Conservation (phyloP, 2,888 invertebrate genomes). For the Oegoconia quadripuncta region DNA sequence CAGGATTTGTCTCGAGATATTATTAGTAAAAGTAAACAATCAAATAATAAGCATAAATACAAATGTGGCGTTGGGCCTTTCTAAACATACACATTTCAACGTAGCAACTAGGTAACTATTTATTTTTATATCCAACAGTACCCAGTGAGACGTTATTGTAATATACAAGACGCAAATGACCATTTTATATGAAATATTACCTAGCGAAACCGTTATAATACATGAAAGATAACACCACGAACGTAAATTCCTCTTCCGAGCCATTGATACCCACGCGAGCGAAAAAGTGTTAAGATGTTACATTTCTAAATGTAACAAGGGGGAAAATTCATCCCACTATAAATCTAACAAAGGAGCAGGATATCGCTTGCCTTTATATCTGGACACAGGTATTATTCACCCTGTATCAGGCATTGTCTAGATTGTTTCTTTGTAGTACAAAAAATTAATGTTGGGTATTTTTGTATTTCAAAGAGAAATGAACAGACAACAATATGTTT, state of each 20-base stretch:
- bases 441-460: background rate
- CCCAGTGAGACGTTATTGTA: background rate
- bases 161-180: background rate
- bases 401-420: background rate
- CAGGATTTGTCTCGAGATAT: no score
- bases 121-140: background rate
- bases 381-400: conserved; percentile 3
- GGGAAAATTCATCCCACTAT: conserved; percentile 37
- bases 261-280: conserved; percentile 39
- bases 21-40: no score
- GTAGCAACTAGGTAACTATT: no score
- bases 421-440: background rate
- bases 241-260: conserved; percentile 31
- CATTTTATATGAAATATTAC: conserved; percentile 2
- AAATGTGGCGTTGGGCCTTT: no score
- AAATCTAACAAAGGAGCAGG: conserved; percentile 34
- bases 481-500: no score
- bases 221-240: conserved; percentile 6
- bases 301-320: conserved; percentile 34
- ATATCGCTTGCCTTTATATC: conserved; percentile 21
- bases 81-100: no score
- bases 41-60: no score
- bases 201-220: conserved; percentile 4
- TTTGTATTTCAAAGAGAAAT: no score
- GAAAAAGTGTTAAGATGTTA: conserved; percentile 45